Base-by-base conservation (phyloP, 2,797 vertebrate species). In the Amblyraja radiata region DNA sequence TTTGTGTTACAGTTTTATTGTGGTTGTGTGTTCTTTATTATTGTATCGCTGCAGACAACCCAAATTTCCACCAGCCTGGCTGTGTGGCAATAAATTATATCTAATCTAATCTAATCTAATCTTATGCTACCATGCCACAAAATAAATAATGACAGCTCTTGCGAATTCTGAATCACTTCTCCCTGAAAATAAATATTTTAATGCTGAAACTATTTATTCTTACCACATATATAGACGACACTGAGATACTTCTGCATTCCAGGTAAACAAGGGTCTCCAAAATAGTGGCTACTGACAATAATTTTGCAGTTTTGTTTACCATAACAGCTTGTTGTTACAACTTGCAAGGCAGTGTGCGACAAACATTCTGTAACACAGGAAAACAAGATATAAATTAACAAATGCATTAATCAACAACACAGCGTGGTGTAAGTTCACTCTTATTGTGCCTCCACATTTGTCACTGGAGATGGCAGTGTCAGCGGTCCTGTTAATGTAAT, bases 181-280 rank as follows among this genome's bases (percentile, higher is more conserved):
- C 84, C 32, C 61, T 68, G n/a, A 88, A 88, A 88, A 68, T 88
- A 88, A 88, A 36, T 16, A 76, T 6, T 25, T 91, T 28, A 91
- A 74, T 28, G 71, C 23, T 54, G 36, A 91, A 91, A 91, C 46
- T 93, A 78, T 71, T 77, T 90, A 93, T 32, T 95, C 97, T 95
- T 98, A 99, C 98, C 98, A 93, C 99, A 99, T 0, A 98, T 97
- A 78, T 98, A 99, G 96, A 97, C 95, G 94, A 99, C 97, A 0
- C 96, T 97, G 94, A 99, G 98, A 96, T 98, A 97, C 96, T 98
- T 99, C 94, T 96, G 97, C 95, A 98, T 98, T 96, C 97, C 98
- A 94, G 98, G 98, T 93, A 97, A 96, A 94, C 99, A 99, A 0
- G 98, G 98, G 95, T 97, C 98, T 95, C 96, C 97, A 93, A 99